Evolutionary conservation across 2,888 invertebrate genomes (phyloP).

Genomic region (Acleris literana): DNA sequence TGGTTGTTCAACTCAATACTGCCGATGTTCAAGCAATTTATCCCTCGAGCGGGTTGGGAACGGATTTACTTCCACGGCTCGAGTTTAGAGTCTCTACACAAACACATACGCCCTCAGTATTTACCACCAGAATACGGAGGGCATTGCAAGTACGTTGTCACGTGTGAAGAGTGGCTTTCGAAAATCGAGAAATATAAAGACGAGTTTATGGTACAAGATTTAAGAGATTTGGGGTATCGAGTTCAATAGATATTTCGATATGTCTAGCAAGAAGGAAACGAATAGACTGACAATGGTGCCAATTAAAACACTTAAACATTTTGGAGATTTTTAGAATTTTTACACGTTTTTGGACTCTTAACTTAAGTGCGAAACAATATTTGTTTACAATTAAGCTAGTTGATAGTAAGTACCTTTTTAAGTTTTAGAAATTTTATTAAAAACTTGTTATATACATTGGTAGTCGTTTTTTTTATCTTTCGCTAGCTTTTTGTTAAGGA

Average conservation of each 20-base stretch:
- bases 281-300: slow-evolving; percentile 31
- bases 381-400: too few species aligned
- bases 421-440: neutral
- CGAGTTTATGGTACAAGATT: slow-evolving; percentile 83
- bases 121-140: slow-evolving; percentile 73
- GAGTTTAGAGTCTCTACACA: slow-evolving; percentile 67
- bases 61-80: slow-evolving; percentile 72
- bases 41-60: slow-evolving; percentile 86
- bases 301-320: neutral
- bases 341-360: neutral
- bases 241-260: slow-evolving; percentile 42
- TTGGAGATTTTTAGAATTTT: too few species aligned
- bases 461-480: too few species aligned
- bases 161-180: slow-evolving; percentile 85
- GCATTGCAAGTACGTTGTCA: slow-evolving; percentile 81
- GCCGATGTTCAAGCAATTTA: slow-evolving; percentile 89
- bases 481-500: too few species aligned
- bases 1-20: slow-evolving; percentile 90
- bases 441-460: too few species aligned
- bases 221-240: slow-evolving; percentile 84
- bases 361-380: too few species aligned
- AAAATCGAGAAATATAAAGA: slow-evolving; percentile 80
- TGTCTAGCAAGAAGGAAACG: neutral
- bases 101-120: slow-evolving; percentile 63
- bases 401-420: too few species aligned